Evolutionary conservation across 2,113 vertebrate genomes (phyloP), one percentile per base, ranked within the genome.

Genomic region (Astur gentilis): DNA sequence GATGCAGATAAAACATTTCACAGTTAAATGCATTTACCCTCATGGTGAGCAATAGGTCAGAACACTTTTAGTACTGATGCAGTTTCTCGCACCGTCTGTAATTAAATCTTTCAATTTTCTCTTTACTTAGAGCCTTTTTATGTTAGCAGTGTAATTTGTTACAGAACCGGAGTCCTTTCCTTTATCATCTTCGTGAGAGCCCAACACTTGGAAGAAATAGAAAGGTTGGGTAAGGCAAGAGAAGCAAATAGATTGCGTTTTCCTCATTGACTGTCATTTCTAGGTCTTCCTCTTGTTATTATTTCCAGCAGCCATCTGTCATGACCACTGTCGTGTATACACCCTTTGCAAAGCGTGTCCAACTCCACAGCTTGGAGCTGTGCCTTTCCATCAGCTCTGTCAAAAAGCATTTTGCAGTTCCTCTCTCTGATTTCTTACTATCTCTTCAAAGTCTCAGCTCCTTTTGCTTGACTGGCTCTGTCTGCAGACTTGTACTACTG

Each of bases 221-320:
- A 57, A 81, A 85, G 71, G 19, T 3, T 78, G 29, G 25, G 34
- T 44, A 62, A 75, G 60, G 57, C 70, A 91, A 69, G 55, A 78
- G 64, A 62, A 89, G 27, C 31, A 85, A 93, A 32, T 3, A 29
- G 16, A 50, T 52, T 2, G 2, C 22, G 26, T 64, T 77, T 90
- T 25, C 58, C 58, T 65, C 66, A 34, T 4, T 55, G 85, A 82
- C 31, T 96, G 82, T 77, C 66, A 86, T 90, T 94, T 92, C 67
- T 62, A 78, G 71, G 69, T 92, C 67, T 60, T 88, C 66, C 49
- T 88, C 87, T 64, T 69, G 61, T 66, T 90, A 61, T n/a, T 67
- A 62, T 23, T 93, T 93, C 87, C 90, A 94, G 90, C 54, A 93
- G 85, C 94, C 93, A 94, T 92, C 92, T 95, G 94, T 81, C 88